Base-by-base conservation (phyloP, 2,888 invertebrate genomes). In the Mythimna ferrago region DNA sequence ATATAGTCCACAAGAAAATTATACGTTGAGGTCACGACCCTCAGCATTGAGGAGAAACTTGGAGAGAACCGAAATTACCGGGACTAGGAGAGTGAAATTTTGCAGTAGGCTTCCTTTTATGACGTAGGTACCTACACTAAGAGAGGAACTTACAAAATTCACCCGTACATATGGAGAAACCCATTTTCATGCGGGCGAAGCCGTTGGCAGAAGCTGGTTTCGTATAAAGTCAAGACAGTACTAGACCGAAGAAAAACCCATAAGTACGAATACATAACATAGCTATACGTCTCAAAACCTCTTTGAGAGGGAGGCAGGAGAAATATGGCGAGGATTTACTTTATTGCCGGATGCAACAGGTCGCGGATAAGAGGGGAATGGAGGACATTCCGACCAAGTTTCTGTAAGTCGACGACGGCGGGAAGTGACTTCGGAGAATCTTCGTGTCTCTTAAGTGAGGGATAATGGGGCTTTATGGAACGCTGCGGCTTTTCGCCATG, bases 291-390 rank as follows among this genome's bases (percentile, higher is more conserved):
- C 82, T 84, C 79, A 78, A 74, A 77, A 86, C 80, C 78, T 73
- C 81, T 84, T 84, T 77, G 84, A 87, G 82, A 38, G 85, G 86
- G 66, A 86, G 84, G 77, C 62, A 71, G 85, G 80, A 87, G 82
- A 87, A 89, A 89, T 87, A 88, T 88, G 78, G 84, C 80, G 69
- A 76, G 92, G 95, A 94, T 95, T 95, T 93, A 94, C 92, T 95
- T 95, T 94, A 95, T 92, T 90, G 94, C 94, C 92, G 93, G 91
- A 94, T 91, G 96, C 96, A 96, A 96, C 96, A 96, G 94, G 96
- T 96, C 93, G 88, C 78, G 89, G 87, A 87, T 89, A 87, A 90
- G 87, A 88, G 88, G 90, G 84, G 85, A 70, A 87, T 84, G 71
- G 82, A 83, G 71, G 66, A 63, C 75, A 82, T 87, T 86, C 80